Evolutionary conservation across 2,113 vertebrate genomes (phyloP).

Genomic region (Alouatta palliata): DNA sequence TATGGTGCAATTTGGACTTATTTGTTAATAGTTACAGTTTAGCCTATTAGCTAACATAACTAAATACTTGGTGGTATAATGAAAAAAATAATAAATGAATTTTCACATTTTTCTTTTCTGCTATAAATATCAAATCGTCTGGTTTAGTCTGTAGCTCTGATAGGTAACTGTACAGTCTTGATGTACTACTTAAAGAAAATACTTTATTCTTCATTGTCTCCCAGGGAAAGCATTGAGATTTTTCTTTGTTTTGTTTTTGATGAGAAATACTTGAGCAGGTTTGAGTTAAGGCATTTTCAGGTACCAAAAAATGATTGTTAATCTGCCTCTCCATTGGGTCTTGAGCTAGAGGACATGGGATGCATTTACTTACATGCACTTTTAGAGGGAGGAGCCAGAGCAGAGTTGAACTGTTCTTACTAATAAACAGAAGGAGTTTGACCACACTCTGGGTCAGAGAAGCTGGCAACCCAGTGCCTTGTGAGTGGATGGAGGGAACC

Average conservation of each 20-base stretch:
- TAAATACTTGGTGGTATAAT: neutral
- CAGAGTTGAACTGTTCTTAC: neutral
- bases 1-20: neutral
- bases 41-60: neutral
- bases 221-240: neutral
- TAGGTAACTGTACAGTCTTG: neutral
- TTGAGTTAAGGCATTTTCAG: neutral
- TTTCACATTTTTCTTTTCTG: neutral
- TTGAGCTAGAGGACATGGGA: neutral
- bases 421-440: neutral
- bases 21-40: conserved; percentile 12
- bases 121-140: neutral
- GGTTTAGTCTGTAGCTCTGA: neutral
- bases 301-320: neutral
- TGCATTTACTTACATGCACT: neutral
- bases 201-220: conserved; percentile 22
- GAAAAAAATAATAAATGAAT: conserved; percentile 6
- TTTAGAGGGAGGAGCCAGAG: neutral
- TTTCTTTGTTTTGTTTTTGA: conserved; percentile 8
- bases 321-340: neutral
- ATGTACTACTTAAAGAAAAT: neutral
- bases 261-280: conserved; percentile 9
- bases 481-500: neutral
- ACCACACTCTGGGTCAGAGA: neutral
- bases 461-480: neutral